Evolutionary conservation across 2,113 vertebrate species (phyloP), one percentile per base, ranked within the genome.

Genomic region (Noctilio leporinus): DNA sequence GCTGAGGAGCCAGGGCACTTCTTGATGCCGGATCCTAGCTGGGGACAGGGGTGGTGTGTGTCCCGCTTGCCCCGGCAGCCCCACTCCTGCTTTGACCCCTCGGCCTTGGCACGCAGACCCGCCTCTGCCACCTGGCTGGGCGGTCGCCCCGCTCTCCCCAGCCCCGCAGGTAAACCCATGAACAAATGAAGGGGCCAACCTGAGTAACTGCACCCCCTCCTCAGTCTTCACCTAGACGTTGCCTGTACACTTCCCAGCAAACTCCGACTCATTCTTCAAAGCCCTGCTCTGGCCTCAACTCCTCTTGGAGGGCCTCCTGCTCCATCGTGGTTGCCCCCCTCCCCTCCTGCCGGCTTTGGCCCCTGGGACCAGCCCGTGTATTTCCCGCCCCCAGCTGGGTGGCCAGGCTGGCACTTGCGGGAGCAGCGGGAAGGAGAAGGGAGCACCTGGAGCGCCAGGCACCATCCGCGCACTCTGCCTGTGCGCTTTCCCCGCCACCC

Each of bases 401-500:
- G 92, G 4, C 12, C 38, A 0, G 26, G 73, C 28, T 16, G 26
- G 9, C 2, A 12, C 70, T 16, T 7, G 35, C 70, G 30, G 35
- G 67, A 15, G 33, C 4, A 9, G 16, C 20, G 1, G 35, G 2
- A 5, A 3, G 17, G 26, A 92, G 35, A 26, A 40, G 6, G 0
- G 2, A 19, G 28, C 45, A 17, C 35, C 3, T 40, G 1, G 28
- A 8, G 8, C 6, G 0, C 38, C 0, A 30, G n/a, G 19, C 26
- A 3, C 20, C 3, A 26, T n/a, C 45, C 8, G 7, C 26, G 22
- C 6, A 0, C 26, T 5, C 0, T 0, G 5, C 2, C 2, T 1
- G 8, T 8, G 11, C 20, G 30, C 9, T 10, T 55, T 24, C 38
- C 3, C 22, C 16, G 40, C 7, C 67, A 19, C 38, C 26, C 19